Evolutionary conservation across 2,888 invertebrate genomes (phyloP).

Genomic region (Parnassius apollo): DNA sequence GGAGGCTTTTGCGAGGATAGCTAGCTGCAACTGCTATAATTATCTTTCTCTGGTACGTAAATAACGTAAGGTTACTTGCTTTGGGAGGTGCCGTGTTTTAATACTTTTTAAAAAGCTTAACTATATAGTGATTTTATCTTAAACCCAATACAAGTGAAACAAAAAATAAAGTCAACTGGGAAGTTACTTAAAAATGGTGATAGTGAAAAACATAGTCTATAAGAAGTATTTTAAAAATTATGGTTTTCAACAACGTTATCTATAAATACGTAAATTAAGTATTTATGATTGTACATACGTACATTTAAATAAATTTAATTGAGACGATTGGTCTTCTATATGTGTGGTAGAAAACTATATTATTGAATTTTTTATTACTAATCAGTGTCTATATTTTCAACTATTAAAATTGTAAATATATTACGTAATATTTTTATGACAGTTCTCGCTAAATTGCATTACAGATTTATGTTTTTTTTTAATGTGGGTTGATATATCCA

Average conservation of each 20-base stretch:
- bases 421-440: slow-evolving; percentile 5
- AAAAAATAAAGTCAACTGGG: slow-evolving; percentile 12
- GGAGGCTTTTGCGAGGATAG: no score
- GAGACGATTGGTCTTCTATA: slow-evolving; percentile 4
- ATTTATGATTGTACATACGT: slow-evolving; percentile 1
- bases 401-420: slow-evolving; percentile 20
- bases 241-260: neutral
- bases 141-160: slow-evolving; percentile 1
- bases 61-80: no score
- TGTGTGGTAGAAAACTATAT: slow-evolving; percentile 18
- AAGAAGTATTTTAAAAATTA: slow-evolving; percentile 17
- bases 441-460: slow-evolving; percentile 2
- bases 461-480: neutral
- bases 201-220: slow-evolving; percentile 20
- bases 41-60: no score
- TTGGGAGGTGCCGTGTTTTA: no score
- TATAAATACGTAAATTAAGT: slow-evolving; percentile 7
- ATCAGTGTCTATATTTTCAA: slow-evolving; percentile 12
- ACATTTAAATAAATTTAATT: slow-evolving; percentile 7
- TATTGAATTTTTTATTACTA: slow-evolving; percentile 12
- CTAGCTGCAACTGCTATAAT: no score
- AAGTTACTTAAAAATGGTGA: slow-evolving; percentile 24
- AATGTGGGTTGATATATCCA: neutral
- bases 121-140: no score
- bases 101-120: no score